A percentile compares a stretch with the other conserved stretches of the same genome.
Evolutionary conservation across 2,888 invertebrate genomes (phyloP).

Genomic region (Teleogryllus oceanicus): DNA sequence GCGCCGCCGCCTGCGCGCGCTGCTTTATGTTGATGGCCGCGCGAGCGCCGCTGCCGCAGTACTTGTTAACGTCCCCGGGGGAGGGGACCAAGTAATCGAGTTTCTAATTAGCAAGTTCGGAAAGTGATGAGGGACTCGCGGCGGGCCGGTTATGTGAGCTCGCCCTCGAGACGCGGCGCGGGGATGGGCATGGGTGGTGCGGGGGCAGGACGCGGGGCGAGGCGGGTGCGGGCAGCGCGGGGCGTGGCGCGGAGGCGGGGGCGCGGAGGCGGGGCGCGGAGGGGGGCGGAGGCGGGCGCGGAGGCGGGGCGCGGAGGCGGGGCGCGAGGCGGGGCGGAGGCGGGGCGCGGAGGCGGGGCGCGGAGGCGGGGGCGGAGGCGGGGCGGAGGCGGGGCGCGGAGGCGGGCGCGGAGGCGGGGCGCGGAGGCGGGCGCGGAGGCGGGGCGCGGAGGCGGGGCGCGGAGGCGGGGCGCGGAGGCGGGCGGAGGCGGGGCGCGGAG

Average conservation of each 20-base stretch:
- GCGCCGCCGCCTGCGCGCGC: background rate
- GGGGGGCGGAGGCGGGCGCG: no score
- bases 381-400: no score
- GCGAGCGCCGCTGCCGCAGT: background rate
- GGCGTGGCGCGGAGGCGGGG: no score
- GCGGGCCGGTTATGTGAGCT: constrained; percentile 1
- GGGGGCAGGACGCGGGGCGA: background rate
- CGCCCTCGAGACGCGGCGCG: background rate
- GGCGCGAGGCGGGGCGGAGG: background rate
- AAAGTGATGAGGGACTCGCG: background rate
- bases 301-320: background rate
- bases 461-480: no score
- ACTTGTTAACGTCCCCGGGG: background rate
- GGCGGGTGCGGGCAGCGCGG: no score
- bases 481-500: no score
- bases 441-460: background rate
- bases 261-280: no score
- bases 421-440: background rate
- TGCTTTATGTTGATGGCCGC: constrained; percentile 6
- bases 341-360: no score
- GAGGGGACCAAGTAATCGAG: constrained; percentile 18
- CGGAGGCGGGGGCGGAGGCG: no score
- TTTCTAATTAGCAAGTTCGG: constrained; percentile 18
- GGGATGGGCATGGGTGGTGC: background rate
- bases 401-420: no score